Conservation (phyloP, 1,140 invertebrate species). For the Acyrthosiphon pisum region DNA sequence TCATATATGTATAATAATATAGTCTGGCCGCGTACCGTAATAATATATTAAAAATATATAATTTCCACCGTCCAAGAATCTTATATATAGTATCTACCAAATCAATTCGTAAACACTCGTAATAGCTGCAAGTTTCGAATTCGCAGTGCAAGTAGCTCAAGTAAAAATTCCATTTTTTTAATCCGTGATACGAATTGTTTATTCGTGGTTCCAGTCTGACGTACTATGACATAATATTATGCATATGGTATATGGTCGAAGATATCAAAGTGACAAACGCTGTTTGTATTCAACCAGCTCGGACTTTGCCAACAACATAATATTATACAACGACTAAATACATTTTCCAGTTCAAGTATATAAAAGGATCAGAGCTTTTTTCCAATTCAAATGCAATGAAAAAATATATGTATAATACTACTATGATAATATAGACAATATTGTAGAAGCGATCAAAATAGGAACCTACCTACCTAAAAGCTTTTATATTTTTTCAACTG, state of each 20-base stretch:
- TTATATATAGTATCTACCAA: background rate
- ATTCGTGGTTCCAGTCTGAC: background rate
- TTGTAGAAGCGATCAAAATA: background rate
- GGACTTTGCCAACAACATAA: background rate
- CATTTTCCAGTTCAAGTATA: background rate
- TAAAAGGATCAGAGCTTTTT: background rate
- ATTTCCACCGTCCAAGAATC: background rate
- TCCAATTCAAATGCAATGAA: background rate
- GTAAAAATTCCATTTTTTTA: background rate
- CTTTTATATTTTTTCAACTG: background rate
- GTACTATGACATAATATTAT: too few relatives aligned
- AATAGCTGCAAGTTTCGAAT: too few relatives aligned
- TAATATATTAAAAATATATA: background rate
- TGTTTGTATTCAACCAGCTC: background rate
- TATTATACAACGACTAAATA: background rate
- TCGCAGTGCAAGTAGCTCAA: background rate
- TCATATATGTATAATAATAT: background rate
- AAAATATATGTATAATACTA: background rate
- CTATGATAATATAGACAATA: background rate
- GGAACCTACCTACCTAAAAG: background rate
- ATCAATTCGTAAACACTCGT: background rate
- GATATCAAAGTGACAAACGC: background rate
- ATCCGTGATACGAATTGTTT: background rate
- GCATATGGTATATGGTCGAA: background rate
- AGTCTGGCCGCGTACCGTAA: background rate